These are phyloP conservation scores for Oligia strigilis DNA, from an alignment of 2,888 invertebrate genomes.

Conservation along the genomic window DNA sequence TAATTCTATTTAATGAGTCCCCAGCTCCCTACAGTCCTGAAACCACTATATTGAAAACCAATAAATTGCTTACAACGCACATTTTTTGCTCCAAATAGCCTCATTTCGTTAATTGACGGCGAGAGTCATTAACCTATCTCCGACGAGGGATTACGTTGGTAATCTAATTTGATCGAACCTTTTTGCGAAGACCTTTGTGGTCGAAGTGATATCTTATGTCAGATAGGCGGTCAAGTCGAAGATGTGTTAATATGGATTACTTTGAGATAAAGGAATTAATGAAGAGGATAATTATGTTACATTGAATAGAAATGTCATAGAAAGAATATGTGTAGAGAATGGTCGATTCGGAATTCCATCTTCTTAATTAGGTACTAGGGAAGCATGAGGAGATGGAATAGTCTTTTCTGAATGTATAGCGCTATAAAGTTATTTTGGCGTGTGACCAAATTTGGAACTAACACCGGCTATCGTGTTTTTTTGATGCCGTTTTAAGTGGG, in stretches of 20 bases:
- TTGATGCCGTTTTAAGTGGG: no score
- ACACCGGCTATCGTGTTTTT: no score
- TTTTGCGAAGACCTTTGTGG: conserved; percentile 28
- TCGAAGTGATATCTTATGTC: conserved; percentile 1
- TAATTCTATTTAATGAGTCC: conserved; percentile 37
- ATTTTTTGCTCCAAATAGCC: conserved; percentile 52
- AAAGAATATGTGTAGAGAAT: neutral
- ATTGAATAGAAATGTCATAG: neutral
- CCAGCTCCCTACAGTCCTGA: conserved; percentile 12
- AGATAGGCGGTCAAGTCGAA: neutral
- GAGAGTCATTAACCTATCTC: conserved; percentile 48
- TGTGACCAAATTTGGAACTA: no score
- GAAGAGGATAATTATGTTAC: neutral
- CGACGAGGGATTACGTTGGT: conserved; percentile 33
- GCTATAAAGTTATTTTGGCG: no score
- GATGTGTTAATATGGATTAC: conserved; percentile 6
- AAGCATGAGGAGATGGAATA: neutral
- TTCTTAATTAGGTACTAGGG: neutral
- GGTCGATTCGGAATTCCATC: neutral
- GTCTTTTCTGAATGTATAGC: no score
- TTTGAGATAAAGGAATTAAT: neutral
- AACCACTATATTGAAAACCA: conserved; percentile 36
- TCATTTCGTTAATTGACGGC: conserved; percentile 53
- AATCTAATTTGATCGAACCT: conserved; percentile 47
- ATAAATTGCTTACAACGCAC: conserved; percentile 43